Percentiles rank a stretch among this genome's conserved stretches.
Evolutionary conservation across 2,797 vertebrate species (phyloP).

Genomic region (Liparis tanakae): DNA sequence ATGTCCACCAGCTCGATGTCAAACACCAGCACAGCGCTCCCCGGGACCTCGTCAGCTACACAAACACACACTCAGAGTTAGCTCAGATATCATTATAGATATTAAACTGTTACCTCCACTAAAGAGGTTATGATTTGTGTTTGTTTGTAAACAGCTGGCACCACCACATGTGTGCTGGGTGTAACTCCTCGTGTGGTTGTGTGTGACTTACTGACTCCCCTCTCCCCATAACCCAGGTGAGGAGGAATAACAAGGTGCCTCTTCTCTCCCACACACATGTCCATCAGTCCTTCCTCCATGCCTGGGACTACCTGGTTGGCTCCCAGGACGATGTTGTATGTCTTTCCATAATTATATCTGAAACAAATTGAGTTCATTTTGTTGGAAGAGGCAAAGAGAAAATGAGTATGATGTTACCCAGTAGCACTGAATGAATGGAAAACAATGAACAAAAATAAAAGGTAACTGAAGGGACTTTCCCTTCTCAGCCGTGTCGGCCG

Average conservation of each 20-base stretch:
- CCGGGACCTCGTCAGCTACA: constrained; percentile 93
- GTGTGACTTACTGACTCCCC: constrained; percentile 90
- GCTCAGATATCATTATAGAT: not conserved
- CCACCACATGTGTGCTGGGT: not conserved
- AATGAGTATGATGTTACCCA: too few species aligned
- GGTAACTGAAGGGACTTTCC: too few species aligned
- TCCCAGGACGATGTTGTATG: constrained; percentile 94
- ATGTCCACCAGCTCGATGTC: constrained; percentile 91
- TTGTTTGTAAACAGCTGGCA: not conserved
- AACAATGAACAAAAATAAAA: too few species aligned
- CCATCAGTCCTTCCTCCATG: constrained; percentile 94
- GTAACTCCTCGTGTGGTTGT: not conserved
- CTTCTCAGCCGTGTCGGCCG: too few species aligned
- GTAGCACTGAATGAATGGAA: too few species aligned
- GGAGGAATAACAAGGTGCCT: constrained; percentile 91
- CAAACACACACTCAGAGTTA: constrained; percentile 13
- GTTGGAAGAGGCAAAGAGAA: not conserved
- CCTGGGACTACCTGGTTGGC: constrained; percentile 93
- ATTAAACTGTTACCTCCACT: not conserved
- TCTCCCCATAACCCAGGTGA: constrained; percentile 95
- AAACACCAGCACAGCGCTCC: constrained; percentile 94
- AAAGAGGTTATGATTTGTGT: not conserved
- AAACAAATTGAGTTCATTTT: constrained; percentile 29
- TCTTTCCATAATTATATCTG: constrained; percentile 93
- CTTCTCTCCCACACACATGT: constrained; percentile 96